Percentiles rank a stretch among this genome's conserved stretches.
phyloP scores from a whole-genome alignment of 1,140 invertebrate species.

The Eufriesea mexicana region DNA sequence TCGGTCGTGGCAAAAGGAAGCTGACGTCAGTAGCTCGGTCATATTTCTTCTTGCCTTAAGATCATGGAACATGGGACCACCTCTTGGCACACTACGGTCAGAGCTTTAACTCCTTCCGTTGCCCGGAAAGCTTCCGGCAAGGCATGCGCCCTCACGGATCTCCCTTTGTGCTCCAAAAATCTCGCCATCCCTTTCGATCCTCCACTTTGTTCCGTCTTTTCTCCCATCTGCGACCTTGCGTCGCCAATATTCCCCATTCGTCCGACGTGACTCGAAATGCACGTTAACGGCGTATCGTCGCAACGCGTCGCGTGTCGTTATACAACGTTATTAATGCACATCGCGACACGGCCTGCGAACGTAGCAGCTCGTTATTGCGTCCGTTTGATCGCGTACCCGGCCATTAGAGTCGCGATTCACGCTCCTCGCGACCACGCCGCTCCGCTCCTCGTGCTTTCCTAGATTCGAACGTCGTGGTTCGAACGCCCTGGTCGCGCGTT shows the following conservation, averaged over 20 bases:
- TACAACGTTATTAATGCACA: conserved; percentile 38
- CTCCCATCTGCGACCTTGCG: neutral
- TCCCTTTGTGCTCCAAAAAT: neutral
- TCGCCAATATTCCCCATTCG: neutral
- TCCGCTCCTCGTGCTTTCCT: neutral
- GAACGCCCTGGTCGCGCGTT: neutral
- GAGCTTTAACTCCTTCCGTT: conserved; percentile 51
- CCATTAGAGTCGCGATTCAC: neutral
- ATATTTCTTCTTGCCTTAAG: conserved; percentile 78
- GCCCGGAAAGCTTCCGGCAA: conserved; percentile 57
- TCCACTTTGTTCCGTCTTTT: neutral
- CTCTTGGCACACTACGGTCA: conserved; percentile 36
- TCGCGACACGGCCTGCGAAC: neutral
- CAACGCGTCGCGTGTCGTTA: conserved; percentile 34
- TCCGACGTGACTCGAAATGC: neutral
- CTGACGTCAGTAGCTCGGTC: conserved; percentile 73
- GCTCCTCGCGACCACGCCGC: neutral
- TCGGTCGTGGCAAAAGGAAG: conserved; percentile 74
- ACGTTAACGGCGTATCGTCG: neutral
- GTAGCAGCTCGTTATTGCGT: conserved; percentile 17
- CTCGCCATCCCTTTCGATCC: too few species aligned
- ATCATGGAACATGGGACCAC: conserved; percentile 66
- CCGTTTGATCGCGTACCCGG: neutral
- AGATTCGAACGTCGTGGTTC: neutral
- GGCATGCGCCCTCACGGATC: conserved; percentile 29